These are phyloP conservation scores for Mohoua ochrocephala DNA, from an alignment of 2,113 vertebrate species.

Conservation along the genomic window DNA sequence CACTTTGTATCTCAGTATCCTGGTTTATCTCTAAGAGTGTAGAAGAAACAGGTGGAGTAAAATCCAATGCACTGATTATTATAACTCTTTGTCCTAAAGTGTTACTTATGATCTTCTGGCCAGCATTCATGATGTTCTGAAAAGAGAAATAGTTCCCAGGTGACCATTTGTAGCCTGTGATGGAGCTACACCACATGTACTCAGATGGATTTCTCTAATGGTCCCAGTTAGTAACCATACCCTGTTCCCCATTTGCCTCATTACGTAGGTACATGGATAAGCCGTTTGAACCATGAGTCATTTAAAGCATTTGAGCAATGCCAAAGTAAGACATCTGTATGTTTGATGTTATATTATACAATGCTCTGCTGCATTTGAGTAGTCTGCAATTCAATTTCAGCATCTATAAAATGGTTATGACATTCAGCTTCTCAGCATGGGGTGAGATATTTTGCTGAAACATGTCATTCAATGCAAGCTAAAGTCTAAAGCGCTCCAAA, in stretches of 20 bases:
- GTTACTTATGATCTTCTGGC: neutral
- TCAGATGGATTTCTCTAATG: neutral
- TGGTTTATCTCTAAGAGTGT: neutral
- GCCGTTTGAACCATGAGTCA: neutral
- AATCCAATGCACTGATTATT: neutral
- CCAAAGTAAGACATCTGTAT: neutral
- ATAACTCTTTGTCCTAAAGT: neutral
- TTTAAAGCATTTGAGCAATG: neutral
- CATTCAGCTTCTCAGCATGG: neutral
- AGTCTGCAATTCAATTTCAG: neutral
- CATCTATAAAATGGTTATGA: neutral
- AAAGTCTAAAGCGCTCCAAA: neutral
- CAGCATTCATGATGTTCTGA: neutral
- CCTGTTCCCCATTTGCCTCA: neutral
- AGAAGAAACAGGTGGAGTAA: neutral
- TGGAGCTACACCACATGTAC: neutral
- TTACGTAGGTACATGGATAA: neutral
- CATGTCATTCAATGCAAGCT: neutral
- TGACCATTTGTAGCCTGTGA: neutral
- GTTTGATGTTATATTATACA: neutral
- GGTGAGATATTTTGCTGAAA: neutral
- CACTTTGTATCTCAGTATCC: neutral
- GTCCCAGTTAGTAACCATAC: neutral
- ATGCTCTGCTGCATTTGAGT: neutral
- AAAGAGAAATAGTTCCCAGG: neutral